A percentile compares a stretch with the other conserved stretches of the same genome.
These are phyloP conservation scores for Rhopilema esculentum DNA, from an alignment of 30 jellyfish, hydroid and myxozoan genomes.

Conservation along the genomic window DNA sequence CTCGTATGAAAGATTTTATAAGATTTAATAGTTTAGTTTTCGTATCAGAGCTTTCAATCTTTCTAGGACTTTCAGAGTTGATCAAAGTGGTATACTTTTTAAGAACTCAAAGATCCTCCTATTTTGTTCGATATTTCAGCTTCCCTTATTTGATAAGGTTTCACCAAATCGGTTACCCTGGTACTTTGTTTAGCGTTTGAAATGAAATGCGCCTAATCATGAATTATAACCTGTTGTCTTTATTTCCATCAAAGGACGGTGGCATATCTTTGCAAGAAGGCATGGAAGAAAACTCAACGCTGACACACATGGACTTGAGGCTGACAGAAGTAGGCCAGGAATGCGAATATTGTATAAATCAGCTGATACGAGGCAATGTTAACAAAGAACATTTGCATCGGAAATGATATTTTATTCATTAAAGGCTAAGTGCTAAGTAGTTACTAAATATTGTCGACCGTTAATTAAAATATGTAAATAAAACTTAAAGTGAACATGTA, in stretches of 20 bases:
- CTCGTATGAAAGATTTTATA: too few relatives aligned
- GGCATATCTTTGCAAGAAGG: slow-evolving; percentile 95
- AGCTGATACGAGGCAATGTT: slow-evolving; percentile 70
- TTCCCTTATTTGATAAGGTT: too few relatives aligned
- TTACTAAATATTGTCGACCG: not conserved
- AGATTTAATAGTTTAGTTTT: too few relatives aligned
- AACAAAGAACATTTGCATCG: slow-evolving; percentile 43
- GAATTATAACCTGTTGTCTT: not conserved
- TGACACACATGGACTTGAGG: slow-evolving; percentile 82
- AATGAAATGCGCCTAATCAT: too few relatives aligned
- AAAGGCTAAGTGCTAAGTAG: too few relatives aligned
- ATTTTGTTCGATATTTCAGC: too few relatives aligned
- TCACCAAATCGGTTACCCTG: too few relatives aligned
- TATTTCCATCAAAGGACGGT: slow-evolving; percentile 74
- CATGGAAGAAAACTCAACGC: slow-evolving; percentile 81
- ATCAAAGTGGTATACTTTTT: too few relatives aligned
- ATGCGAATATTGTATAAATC: slow-evolving; percentile 86
- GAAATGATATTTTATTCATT: not conserved
- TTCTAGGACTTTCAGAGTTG: too few relatives aligned
- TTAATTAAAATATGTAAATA: not conserved
- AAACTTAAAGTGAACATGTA: not conserved
- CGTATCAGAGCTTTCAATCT: too few relatives aligned
- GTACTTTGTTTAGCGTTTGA: too few relatives aligned
- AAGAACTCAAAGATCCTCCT: too few relatives aligned
- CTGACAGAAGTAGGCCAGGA: slow-evolving; percentile 91